Evolutionary conservation across 2,797 vertebrate genomes (phyloP).

Genomic region (Smutsia temminckii): DNA sequence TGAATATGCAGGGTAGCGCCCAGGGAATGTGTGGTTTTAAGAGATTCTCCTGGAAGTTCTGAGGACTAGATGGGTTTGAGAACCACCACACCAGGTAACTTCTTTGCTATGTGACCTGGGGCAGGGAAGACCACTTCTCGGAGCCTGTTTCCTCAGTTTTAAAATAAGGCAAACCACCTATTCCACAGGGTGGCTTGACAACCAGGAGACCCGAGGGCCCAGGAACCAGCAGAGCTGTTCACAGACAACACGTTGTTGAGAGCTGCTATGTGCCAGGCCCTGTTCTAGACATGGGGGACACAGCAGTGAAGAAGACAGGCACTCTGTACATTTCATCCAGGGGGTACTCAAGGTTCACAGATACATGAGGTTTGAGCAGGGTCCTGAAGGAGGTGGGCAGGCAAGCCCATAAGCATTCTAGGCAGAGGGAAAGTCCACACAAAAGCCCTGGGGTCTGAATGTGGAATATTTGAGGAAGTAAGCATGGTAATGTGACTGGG

Average conservation of each 20-base stretch:
- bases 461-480: background rate
- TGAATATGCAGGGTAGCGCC: rapidly evolving
- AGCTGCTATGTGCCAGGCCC: background rate
- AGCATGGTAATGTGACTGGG: no score
- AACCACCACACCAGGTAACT: background rate
- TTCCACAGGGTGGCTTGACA: background rate
- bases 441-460: background rate
- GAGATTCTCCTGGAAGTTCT: background rate
- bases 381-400: background rate
- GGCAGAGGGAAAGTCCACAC: background rate
- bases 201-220: background rate
- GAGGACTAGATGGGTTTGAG: background rate
- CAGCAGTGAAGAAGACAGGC: background rate
- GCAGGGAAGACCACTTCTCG: background rate
- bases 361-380: background rate
- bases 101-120: background rate
- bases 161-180: background rate
- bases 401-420: background rate
- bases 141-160: background rate
- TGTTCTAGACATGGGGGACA: background rate
- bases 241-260: background rate
- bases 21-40: background rate
- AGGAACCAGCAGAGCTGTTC: background rate
- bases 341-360: background rate
- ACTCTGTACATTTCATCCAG: background rate